Evolutionary conservation across 2,113 vertebrate genomes (phyloP).

Genomic region (Piaya cayana): DNA sequence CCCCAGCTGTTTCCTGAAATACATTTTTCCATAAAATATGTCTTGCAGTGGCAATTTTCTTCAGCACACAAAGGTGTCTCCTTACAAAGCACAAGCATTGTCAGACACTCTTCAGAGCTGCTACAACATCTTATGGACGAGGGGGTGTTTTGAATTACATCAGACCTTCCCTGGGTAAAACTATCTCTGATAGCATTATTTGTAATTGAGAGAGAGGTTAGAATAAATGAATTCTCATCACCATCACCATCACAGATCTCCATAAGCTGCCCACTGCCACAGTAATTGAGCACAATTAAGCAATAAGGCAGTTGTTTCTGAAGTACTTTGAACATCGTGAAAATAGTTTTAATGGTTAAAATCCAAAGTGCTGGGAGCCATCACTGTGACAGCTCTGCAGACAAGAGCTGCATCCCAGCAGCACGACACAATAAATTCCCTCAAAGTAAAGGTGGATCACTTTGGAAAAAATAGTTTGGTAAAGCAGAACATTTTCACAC

Average conservation of each 20-base stretch:
- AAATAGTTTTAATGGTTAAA: slow-evolving; percentile 23
- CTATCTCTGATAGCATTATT: neutral
- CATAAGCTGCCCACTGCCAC: slow-evolving; percentile 31
- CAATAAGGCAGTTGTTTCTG: slow-evolving; percentile 24
- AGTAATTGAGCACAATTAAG: neutral
- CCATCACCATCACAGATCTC: neutral
- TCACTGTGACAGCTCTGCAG: slow-evolving; percentile 27
- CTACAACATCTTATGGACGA: neutral
- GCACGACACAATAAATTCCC: neutral
- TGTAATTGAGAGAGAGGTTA: slow-evolving; percentile 1
- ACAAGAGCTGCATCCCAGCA: neutral
- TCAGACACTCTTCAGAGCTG: neutral
- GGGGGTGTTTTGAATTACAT: neutral
- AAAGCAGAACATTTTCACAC: slow-evolving; percentile 25
- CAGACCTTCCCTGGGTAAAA: neutral
- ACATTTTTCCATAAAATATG: neutral
- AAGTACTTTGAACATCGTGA: slow-evolving; percentile 8
- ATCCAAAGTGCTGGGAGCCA: neutral
- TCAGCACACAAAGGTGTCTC: neutral
- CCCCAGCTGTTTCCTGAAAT: neutral
- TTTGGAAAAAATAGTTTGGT: slow-evolving; percentile 1
- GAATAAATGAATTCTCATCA: slow-evolving; percentile 23
- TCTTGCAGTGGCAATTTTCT: neutral
- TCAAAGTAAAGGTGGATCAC: neutral
- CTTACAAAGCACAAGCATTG: neutral